Evolutionary conservation across 2,888 invertebrate genomes (phyloP).

Genomic region (Temnothorax ravouxi): DNA sequence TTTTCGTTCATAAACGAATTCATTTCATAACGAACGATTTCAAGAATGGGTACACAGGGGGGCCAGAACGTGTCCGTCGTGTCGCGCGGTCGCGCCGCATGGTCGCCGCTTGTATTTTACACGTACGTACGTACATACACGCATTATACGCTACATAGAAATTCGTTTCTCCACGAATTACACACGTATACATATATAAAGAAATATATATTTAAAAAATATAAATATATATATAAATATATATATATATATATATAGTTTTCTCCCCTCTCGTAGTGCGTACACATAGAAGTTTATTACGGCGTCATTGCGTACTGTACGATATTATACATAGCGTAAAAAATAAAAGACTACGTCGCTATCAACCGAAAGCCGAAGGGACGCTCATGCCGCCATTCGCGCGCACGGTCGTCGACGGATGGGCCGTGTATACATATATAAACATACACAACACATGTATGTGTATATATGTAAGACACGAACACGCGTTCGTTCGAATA

Average conservation of each 20-base stretch:
- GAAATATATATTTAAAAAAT: not conserved
- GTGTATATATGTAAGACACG: not conserved
- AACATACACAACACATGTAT: not conserved
- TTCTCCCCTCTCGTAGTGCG: constrained; percentile 73
- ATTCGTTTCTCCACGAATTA: constrained; percentile 69
- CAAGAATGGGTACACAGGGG: no score
- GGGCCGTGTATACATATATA: not conserved
- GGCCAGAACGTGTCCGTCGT: not conserved
- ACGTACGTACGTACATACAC: constrained; percentile 5
- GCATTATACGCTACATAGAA: constrained; percentile 66
- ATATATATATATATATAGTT: constrained; percentile 69
- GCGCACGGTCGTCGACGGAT: constrained; percentile 30
- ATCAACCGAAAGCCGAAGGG: constrained; percentile 32
- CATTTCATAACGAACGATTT: no score
- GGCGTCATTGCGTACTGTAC: constrained; percentile 72
- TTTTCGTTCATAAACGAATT: no score
- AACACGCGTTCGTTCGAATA: constrained; percentile 46
- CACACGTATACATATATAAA: constrained; percentile 45
- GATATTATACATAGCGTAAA: constrained; percentile 68
- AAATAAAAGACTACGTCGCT: constrained; percentile 44
- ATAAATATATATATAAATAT: constrained; percentile 20
- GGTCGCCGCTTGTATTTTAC: constrained; percentile 52
- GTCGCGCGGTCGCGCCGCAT: not conserved
- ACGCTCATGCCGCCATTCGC: not conserved
- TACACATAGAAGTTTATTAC: constrained; percentile 67